Conservation (phyloP, 2,888 invertebrate species). For the Aleiodes leptofemur region DNA sequence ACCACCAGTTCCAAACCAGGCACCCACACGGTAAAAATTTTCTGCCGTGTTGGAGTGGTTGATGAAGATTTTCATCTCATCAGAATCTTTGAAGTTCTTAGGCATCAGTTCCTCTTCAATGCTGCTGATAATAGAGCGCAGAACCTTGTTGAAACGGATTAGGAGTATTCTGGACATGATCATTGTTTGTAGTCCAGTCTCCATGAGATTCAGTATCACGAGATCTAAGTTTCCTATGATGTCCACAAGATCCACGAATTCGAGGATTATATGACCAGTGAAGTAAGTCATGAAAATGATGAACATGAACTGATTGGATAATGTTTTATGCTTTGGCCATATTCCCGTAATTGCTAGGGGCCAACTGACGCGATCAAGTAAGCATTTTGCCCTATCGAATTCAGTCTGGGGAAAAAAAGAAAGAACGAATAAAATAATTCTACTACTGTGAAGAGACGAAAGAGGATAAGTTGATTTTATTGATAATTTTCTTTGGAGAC, state of each 20-base stretch:
- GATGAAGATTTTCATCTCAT: not conserved
- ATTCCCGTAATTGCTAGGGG: not conserved
- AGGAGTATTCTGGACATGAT: not conserved
- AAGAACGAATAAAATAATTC: too few relatives aligned
- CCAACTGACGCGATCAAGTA: constrained; percentile 5
- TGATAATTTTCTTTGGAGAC: too few relatives aligned
- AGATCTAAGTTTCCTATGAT: not conserved
- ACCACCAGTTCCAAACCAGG: not conserved
- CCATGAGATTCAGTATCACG: not conserved
- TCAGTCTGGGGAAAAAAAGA: too few relatives aligned
- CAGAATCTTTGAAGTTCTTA: not conserved
- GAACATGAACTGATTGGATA: not conserved
- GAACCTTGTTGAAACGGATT: not conserved
- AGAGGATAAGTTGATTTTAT: too few relatives aligned
- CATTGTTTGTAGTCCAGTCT: not conserved
- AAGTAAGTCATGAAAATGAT: not conserved
- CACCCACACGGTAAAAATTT: not conserved
- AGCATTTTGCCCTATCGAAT: not conserved
- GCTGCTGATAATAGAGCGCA: not conserved
- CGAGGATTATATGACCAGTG: not conserved
- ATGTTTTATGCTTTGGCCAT: not conserved
- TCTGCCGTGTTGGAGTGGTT: not conserved
- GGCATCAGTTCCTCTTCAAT: not conserved
- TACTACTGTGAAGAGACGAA: too few relatives aligned
- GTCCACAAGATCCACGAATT: not conserved